Evolutionary conservation across 37 sponge, comb jelly and placozoan species (phyloP), one percentile per base, ranked within the genome.

Genomic region (Ephydatia muelleri): DNA sequence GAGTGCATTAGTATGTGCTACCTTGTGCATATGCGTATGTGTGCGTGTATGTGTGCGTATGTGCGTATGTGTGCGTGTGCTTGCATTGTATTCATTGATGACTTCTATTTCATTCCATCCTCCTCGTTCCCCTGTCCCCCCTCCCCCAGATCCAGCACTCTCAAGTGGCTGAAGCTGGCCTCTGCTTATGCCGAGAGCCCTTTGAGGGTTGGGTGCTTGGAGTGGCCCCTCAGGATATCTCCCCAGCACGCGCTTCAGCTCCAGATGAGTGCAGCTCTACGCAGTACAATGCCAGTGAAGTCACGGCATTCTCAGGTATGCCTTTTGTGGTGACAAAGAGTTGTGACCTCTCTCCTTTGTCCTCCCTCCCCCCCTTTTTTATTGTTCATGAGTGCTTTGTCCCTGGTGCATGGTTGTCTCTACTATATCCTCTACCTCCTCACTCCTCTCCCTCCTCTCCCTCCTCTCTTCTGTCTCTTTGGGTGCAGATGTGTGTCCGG

Each of bases 171-270:
- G 78, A 93, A 93, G 85, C 84, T 91, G 19, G 84, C 96, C n/a
- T 90, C 96, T 67, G 94, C 96, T 3, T 96, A 93, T 68, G 86
- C 94, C 34, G 96, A 96, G 87, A 91, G 90, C 79, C 94, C 93
- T 13, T 78, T 96, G 29, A 79, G 96, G 30, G 96, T 96, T 28
- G 81, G 93, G 12, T 89, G 94, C 43, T 85, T 96, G 33, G 94
- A 91, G 72, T 96, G 96, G 96, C 96, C 96, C 0, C 85, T 93
- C 29, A 48, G 82, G 11, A 67, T 93, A 67, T 91, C 94, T 43
- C 89, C 94, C 3, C 29, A 33, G 23, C 96, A 96, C 72, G 87
- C 89, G 38, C 86, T 93, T 32, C 96, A 96, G 84, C 86, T 96
- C 2, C 96, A 96, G 49, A 90, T 73, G 47, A 83, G 87, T 29